These are phyloP conservation scores for Ctenodactylus gundi DNA, from an alignment of 2,113 vertebrate species.

Conservation along the genomic window DNA sequence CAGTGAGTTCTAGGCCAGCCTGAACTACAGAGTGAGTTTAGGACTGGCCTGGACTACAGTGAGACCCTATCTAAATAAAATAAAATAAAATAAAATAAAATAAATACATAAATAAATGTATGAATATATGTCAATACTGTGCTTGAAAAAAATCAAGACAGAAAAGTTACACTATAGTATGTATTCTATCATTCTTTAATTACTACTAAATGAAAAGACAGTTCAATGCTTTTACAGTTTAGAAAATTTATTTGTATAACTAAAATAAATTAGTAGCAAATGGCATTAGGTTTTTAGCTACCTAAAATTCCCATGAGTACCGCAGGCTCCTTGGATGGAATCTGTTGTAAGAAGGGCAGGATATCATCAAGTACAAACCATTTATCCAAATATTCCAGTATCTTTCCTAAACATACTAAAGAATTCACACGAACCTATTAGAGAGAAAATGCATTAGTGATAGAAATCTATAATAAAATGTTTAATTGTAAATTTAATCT, in stretches of 20 bases:
- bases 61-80: no score
- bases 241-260: slow-evolving; percentile 9
- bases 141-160: slow-evolving; percentile 46
- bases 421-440: slow-evolving; percentile 97
- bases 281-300: slow-evolving; percentile 80
- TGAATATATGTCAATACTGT: neutral
- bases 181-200: slow-evolving; percentile 10
- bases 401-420: slow-evolving; percentile 97
- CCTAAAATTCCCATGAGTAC: slow-evolving; percentile 99
- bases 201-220: neutral
- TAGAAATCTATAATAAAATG: slow-evolving; percentile 42
- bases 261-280: slow-evolving; percentile 37
- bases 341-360: slow-evolving; percentile 97
- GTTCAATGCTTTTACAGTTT: neutral
- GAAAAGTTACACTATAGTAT: neutral
- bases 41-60: no score
- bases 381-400: slow-evolving; percentile 98
- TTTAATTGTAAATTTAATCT: slow-evolving; percentile 18
- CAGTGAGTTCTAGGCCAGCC: no score
- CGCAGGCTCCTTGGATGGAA: slow-evolving; percentile 97
- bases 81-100: no score
- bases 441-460: slow-evolving; percentile 63
- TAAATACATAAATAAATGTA: no score
- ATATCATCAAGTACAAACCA: slow-evolving; percentile 99
- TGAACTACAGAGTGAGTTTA: no score